phyloP scores from a whole-genome alignment of 2,113 vertebrate genomes.

The Alces alces region DNA sequence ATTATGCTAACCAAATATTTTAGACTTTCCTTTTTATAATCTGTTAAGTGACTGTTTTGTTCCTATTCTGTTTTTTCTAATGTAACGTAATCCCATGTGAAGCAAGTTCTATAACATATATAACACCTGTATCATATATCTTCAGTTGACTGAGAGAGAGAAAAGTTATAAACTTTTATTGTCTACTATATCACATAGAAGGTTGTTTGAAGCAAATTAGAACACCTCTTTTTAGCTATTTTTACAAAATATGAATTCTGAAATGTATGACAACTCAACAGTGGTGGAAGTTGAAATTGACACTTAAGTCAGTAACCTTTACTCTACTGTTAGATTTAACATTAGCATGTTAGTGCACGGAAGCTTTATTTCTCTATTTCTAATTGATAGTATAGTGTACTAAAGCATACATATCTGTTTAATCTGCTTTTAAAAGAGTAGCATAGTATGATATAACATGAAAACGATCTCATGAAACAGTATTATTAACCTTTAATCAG shows the following conservation, averaged over 20 bases:
- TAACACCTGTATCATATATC: neutral
- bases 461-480: neutral
- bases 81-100: neutral
- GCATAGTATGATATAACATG: neutral
- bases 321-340: neutral
- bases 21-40: conserved; percentile 18
- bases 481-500: conserved; percentile 80
- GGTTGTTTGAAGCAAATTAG: neutral
- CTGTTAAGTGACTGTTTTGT: neutral
- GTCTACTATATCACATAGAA: neutral
- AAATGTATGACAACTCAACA: neutral
- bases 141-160: neutral
- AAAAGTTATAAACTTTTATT: neutral
- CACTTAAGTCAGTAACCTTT: neutral
- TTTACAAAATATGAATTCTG: neutral
- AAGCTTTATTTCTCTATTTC: conserved; percentile 14
- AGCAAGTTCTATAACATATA: neutral
- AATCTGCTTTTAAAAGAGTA: neutral
- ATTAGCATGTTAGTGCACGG: neutral
- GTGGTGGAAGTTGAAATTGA: neutral
- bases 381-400: neutral
- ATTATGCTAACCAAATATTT: neutral
- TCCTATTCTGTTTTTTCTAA: neutral
- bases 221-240: neutral
- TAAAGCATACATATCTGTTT: conserved; percentile 19